These are phyloP conservation scores for Tamandua tetradactyla DNA, from an alignment of 2,797 vertebrate species.

Conservation along the genomic window DNA sequence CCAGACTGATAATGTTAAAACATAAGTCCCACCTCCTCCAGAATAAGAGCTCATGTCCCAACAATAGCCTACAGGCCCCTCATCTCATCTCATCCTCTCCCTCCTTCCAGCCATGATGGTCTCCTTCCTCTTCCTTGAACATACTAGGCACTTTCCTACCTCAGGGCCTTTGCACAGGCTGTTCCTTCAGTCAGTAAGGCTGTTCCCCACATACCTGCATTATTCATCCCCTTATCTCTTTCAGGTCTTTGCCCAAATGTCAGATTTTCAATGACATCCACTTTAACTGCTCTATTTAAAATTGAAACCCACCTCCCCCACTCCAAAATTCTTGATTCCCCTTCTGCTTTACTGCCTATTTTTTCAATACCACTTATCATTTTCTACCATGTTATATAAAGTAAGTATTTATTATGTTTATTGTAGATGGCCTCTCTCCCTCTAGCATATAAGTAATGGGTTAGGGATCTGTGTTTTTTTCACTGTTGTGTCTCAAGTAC, in stretches of 20 bases:
- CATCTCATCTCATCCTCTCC: not conserved
- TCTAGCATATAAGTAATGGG: not conserved
- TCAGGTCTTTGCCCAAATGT: not conserved
- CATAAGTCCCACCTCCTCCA: not conserved
- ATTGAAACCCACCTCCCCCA: not conserved
- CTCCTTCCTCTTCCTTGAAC: not conserved
- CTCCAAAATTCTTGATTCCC: not conserved
- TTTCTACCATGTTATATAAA: not conserved
- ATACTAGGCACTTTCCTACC: not conserved
- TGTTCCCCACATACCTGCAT: not conserved
- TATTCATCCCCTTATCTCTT: not conserved
- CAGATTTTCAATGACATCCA: not conserved
- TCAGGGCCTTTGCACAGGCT: not conserved
- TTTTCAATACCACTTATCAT: not conserved
- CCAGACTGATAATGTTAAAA: not conserved
- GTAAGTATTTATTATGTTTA: not conserved
- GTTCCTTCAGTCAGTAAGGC: not conserved
- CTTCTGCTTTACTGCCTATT: not conserved
- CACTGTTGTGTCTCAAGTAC: not conserved
- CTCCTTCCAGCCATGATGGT: not conserved
- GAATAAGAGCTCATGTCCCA: not conserved
- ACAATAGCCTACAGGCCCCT: not conserved
- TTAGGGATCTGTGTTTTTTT: conserved; percentile 2
- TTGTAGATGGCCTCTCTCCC: not conserved
- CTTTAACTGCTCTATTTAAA: not conserved